These are phyloP conservation scores for Paratilapia polleni DNA, from an alignment of 2,113 vertebrate genomes.

Conservation along the genomic window DNA sequence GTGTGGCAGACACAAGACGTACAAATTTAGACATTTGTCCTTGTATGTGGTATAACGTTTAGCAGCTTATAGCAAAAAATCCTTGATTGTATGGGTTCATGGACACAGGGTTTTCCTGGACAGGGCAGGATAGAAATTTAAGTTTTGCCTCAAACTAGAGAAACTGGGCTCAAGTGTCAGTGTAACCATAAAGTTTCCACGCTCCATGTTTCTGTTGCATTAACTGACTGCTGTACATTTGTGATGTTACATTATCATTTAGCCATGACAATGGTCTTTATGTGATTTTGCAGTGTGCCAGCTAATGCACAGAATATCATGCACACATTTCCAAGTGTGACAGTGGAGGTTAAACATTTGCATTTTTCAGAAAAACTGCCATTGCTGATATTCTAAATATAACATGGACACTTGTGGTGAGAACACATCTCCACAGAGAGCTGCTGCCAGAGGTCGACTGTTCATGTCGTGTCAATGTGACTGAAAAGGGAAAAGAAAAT, in stretches of 20 bases:
- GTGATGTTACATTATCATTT: neutral
- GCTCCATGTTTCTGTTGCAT: too few relatives aligned
- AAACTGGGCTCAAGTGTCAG: neutral
- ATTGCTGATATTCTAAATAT: conserved; percentile 14
- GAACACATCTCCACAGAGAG: conserved; percentile 30
- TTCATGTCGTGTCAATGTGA: conserved; percentile 33
- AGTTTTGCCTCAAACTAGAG: neutral
- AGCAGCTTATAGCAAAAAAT: neutral
- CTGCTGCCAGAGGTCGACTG: conserved; percentile 46
- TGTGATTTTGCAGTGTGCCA: neutral
- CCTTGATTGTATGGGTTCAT: neutral
- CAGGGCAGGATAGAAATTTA: neutral
- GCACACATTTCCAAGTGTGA: neutral
- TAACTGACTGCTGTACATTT: neutral
- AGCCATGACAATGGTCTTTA: neutral
- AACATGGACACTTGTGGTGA: conserved; percentile 1
- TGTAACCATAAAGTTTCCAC: neutral
- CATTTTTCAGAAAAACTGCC: conserved; percentile 3
- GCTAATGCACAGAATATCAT: neutral
- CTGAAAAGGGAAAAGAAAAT: conserved; percentile 36
- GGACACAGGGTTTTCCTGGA: neutral
- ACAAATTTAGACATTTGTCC: neutral
- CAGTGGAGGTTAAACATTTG: neutral
- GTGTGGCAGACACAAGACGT: neutral
- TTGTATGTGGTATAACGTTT: neutral